Conservation (phyloP, 1,140 invertebrate genomes). For the Ceratina australensis region DNA sequence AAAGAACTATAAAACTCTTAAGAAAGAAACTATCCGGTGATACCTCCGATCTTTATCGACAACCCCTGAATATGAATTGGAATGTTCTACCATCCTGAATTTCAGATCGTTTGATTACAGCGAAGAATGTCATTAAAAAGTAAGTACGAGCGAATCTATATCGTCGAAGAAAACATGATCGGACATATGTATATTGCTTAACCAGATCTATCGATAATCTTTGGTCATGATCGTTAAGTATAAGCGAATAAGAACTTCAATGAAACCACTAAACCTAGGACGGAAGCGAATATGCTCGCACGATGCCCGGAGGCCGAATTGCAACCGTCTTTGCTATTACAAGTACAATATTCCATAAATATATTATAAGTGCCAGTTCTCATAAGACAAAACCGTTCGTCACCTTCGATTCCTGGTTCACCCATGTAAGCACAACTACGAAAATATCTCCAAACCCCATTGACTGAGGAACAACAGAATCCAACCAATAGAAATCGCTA, state of each 20-base stretch:
- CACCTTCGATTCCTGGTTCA: constrained; percentile 92
- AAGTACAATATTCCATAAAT: constrained; percentile 96
- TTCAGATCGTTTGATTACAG: constrained; percentile 29
- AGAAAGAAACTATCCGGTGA: constrained; percentile 10
- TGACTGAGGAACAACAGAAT: constrained; percentile 82
- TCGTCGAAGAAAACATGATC: constrained; percentile 20
- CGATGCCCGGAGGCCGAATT: constrained; percentile 81
- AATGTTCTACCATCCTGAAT: constrained; percentile 19
- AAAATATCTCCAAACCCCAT: constrained; percentile 94
- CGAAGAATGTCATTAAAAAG: constrained; percentile 23
- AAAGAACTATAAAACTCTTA: constrained; percentile 26
- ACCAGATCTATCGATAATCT: constrained; percentile 43
- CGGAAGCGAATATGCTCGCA: constrained; percentile 44
- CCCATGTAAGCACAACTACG: constrained; percentile 94
- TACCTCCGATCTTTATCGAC: no score
- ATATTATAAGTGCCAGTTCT: constrained; percentile 95
- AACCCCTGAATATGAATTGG: neutral
- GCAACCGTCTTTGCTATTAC: constrained; percentile 95
- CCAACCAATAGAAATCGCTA: neutral
- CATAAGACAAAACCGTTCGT: constrained; percentile 94
- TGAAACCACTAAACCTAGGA: constrained; percentile 39
- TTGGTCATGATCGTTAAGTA: constrained; percentile 37
- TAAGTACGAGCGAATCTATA: constrained; percentile 55
- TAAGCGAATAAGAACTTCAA: constrained; percentile 35
- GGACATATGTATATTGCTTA: constrained; percentile 21